Conservation (phyloP, 2,113 vertebrate species). For the Cyprinus carpio region DNA sequence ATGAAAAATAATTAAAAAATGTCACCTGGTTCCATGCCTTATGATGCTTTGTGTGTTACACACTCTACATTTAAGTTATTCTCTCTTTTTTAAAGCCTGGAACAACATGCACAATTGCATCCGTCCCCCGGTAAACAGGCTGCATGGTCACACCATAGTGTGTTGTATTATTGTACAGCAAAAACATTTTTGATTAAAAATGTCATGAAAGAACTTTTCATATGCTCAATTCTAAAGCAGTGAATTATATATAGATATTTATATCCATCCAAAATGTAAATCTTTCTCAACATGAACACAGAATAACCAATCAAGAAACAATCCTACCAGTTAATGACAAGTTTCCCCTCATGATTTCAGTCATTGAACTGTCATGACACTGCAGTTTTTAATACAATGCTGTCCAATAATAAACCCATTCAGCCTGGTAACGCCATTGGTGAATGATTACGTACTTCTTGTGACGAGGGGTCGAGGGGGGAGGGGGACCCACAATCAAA, state of each 20-base stretch:
- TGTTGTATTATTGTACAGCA: slow-evolving; percentile 53
- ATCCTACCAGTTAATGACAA: neutral
- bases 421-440: slow-evolving; percentile 78
- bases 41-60: slow-evolving; percentile 73
- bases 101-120: slow-evolving; percentile 55
- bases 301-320: neutral
- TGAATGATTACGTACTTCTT: slow-evolving; percentile 93
- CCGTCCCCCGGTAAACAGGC: slow-evolving; percentile 46
- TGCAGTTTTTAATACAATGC: slow-evolving; percentile 31
- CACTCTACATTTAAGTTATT: slow-evolving; percentile 54
- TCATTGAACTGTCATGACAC: neutral
- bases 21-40: slow-evolving; percentile 69
- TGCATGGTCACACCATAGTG: slow-evolving; percentile 24
- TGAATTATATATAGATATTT: neutral
- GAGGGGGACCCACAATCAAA: slow-evolving; percentile 98
- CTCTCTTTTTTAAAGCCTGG: slow-evolving; percentile 39
- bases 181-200: slow-evolving; percentile 12
- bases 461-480: slow-evolving; percentile 99
- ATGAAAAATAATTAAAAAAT: slow-evolving; percentile 58
- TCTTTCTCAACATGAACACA: neutral
- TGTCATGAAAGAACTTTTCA: slow-evolving; percentile 60
- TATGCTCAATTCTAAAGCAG: neutral
- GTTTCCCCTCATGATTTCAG: neutral
- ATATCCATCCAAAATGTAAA: neutral
- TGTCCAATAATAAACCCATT: slow-evolving; percentile 54